Evolutionary conservation across 2,113 vertebrate genomes (phyloP), one percentile per base, ranked within the genome.

Genomic region (Platysteira castanea): DNA sequence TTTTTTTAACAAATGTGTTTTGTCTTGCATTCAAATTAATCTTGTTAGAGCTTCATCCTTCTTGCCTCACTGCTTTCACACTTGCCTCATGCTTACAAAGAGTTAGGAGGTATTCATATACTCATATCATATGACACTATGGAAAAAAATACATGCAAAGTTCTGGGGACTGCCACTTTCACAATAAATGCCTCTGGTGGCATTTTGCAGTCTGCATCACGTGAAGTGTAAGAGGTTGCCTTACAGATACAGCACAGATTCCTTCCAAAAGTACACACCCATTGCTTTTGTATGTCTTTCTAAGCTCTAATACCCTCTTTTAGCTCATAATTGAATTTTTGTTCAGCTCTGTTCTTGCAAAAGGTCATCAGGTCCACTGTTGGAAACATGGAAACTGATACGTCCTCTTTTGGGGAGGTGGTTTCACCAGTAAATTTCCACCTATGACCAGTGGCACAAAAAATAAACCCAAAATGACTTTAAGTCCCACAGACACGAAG

Each of bases 21-120:
- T 95, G 90, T 94, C 93, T 90, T 92, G 64, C 92, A 94, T 93
- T 84, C 71, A 93, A 79, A 95, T 91, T 83, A 92, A 94, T 79
- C 82, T 82, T 74, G 46, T 82, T 84, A 63, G 89, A 70, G 37
- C 68, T 85, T 92, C 33, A 65, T 42, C 64, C 41, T 75, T 90
- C 77, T 87, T 79, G 74, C n/a, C 56, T 89, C 13, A 8, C 59
- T 84, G 50, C 65, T 78, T 46, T 84, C 84, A 84, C 3, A 10
- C 52, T 95, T 81, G 83, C 39, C 49, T 89, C 39, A 44, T 44
- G 47, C 87, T 87, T 46, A 78, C 60, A 64, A 80, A 81, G 80
- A 89, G 21, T 52, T 53, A 54, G 68, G 54, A 80, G 63, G 70
- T 70, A 93, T 73, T 75, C 30, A 69, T 28, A 33, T 73, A 93